A percentile compares a stretch with the other conserved stretches of the same genome.
phyloP scores from a whole-genome alignment of 2,797 vertebrate species.

The Gymnopithys bicolor region DNA sequence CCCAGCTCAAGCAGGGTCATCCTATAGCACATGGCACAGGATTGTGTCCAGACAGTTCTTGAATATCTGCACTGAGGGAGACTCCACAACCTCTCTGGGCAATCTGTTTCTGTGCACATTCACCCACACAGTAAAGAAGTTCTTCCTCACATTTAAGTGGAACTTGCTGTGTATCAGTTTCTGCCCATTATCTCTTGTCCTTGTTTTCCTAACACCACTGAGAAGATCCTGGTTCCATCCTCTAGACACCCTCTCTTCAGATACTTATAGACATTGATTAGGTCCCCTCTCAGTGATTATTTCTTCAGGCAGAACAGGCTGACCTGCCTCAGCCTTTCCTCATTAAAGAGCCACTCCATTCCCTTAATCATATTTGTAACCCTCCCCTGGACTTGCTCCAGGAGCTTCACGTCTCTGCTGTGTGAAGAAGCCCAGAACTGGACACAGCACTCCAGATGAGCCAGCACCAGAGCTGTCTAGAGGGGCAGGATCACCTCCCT shows the following conservation, averaged over 20 bases:
- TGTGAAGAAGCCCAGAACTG: not conserved
- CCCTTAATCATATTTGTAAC: not conserved
- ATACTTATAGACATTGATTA: not conserved
- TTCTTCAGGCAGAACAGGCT: not conserved
- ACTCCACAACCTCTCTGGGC: not conserved
- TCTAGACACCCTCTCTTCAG: not conserved
- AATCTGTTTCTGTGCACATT: rapidly evolving
- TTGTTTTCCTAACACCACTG: not conserved
- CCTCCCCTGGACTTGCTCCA: rapidly evolving
- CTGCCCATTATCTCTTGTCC: not conserved
- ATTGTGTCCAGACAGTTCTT: not conserved
- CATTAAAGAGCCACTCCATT: not conserved
- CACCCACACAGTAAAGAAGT: not conserved
- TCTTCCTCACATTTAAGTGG: not conserved
- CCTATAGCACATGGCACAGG: too few species aligned
- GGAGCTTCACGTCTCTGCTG: too few species aligned
- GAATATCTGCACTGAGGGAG: not conserved
- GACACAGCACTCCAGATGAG: not conserved
- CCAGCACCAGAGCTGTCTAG: not conserved
- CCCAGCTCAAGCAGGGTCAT: not conserved
- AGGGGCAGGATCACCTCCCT: not conserved
- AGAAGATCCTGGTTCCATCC: not conserved
- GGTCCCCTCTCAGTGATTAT: not conserved
- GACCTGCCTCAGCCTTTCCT: not conserved
- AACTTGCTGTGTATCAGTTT: not conserved